A percentile compares a stretch with the other conserved stretches of the same genome.
Conservation (phyloP, 2,888 invertebrate species). For the Parnassius mnemosyne region DNA sequence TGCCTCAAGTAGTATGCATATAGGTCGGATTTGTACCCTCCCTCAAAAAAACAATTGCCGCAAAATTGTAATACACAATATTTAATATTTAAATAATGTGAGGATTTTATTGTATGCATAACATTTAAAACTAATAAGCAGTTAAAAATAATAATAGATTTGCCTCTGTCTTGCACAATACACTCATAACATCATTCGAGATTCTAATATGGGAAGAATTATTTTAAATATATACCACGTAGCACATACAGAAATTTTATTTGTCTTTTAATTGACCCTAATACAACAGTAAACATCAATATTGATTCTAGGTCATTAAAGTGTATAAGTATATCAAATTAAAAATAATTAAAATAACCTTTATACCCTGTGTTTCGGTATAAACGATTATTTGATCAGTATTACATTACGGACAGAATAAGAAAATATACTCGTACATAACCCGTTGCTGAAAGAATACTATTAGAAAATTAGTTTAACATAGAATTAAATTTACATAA, state of each 20-base stretch:
- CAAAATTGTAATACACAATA: no score
- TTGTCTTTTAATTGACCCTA: constrained; percentile 47
- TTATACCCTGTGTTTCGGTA: constrained; percentile 16
- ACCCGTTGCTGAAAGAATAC: constrained; percentile 16
- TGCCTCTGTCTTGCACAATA: no score
- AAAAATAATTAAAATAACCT: constrained; percentile 22
- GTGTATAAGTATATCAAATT: constrained; percentile 8
- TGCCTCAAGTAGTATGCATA: no score
- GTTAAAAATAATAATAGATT: no score
- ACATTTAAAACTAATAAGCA: no score
- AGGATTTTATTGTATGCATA: no score
- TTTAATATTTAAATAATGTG: no score
- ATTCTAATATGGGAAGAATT: no score
- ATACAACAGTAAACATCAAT: constrained; percentile 31
- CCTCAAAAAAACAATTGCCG: no score
- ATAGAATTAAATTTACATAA: constrained; percentile 2
- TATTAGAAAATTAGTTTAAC: background rate
- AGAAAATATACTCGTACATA: background rate
- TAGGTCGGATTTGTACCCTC: no score
- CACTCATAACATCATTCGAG: no score
- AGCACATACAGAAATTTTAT: constrained; percentile 28
- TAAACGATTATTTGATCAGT: constrained; percentile 3
- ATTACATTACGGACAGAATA: background rate
- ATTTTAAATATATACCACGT: constrained; percentile 15
- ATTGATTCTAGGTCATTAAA: constrained; percentile 16